Evolutionary conservation across 2,113 vertebrate genomes (phyloP), one percentile per base, ranked within the genome.

Genomic region (Phylloscopus trochilus): DNA sequence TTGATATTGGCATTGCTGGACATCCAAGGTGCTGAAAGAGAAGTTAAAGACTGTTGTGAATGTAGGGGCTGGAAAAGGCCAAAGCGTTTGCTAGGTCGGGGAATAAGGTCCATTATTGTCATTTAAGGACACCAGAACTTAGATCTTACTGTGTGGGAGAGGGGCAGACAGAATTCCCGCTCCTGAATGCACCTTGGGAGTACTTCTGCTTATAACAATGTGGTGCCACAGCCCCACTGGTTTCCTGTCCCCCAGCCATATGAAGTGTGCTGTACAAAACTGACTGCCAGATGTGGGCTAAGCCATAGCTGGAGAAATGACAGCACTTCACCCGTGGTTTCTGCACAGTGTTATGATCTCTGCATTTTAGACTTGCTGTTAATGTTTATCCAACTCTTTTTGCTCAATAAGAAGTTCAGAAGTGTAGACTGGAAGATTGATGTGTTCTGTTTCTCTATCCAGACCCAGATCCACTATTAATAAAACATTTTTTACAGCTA

Each of bases 301-400:
- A 92, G 86, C 47, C 14, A 4, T 17, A 35, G 91, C 63, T 83
- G 67, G 67, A 90, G 62, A 84, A 90, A 41, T 0, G 5, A 20
- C 58, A 68, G n/a, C 15, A 0, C 49, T 51, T 53, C 3, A 0
- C 52, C 66, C 30, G 5, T 67, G 28, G 16, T 1, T 0, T 53
- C 47, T 87, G 83, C 52, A 35, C 23, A 35, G 9, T 46, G 39
- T 85, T 85, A 56, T 8, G 33, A 19, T 74, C 63, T 53, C 68
- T 88, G 67, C 49, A 8, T 87, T 95, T 91, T 39, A 53, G 68
- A 83, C 55, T 77, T 69, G 53, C 37, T 92, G 41, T 60, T 86
- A 68, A 43, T 83, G 81, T 93, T 94, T 89, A 67, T 90, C 46
- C 56, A 84, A 46, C 52, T 77, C 51, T 67, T 89, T 91, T 78